phyloP scores from a whole-genome alignment of 2,797 vertebrate genomes.

The Choloepus didactylus region DNA sequence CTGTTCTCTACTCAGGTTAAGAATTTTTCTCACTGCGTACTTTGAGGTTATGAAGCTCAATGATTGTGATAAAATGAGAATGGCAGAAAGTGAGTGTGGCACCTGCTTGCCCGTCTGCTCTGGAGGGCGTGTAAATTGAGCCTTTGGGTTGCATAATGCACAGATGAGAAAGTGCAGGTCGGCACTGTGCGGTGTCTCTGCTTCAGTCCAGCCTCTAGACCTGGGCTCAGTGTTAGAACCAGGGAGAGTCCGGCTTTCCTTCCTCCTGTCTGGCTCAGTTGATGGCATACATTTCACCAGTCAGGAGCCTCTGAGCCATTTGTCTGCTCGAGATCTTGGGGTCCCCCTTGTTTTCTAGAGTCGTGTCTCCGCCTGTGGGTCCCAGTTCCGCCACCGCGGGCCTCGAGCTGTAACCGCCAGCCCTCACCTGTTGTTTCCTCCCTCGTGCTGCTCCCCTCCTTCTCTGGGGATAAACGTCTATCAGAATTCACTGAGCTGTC shows the following conservation, averaged over 20 bases:
- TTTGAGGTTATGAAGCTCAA: background rate
- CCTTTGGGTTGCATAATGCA: background rate
- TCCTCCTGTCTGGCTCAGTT: background rate
- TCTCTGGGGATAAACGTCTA: background rate
- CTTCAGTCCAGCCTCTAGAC: background rate
- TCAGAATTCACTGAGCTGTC: slow-evolving; percentile 43
- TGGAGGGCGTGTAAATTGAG: background rate
- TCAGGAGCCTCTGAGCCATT: background rate
- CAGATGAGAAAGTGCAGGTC: no score
- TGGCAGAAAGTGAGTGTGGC: background rate
- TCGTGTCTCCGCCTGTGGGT: background rate
- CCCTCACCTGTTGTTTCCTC: background rate
- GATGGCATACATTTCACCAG: background rate
- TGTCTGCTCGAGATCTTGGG: background rate
- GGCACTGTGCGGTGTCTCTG: fast-evolving
- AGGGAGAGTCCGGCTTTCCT: background rate
- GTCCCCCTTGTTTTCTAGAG: background rate
- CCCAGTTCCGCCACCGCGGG: no score
- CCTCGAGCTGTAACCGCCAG: no score
- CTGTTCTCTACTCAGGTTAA: background rate
- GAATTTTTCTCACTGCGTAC: background rate
- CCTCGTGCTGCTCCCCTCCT: background rate
- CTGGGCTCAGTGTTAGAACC: background rate
- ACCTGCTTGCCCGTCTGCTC: background rate
- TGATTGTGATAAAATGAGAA: background rate